Evolutionary conservation across 2,888 invertebrate genomes (phyloP), one percentile per base, ranked within the genome.

Genomic region (Agrochola macilenta): DNA sequence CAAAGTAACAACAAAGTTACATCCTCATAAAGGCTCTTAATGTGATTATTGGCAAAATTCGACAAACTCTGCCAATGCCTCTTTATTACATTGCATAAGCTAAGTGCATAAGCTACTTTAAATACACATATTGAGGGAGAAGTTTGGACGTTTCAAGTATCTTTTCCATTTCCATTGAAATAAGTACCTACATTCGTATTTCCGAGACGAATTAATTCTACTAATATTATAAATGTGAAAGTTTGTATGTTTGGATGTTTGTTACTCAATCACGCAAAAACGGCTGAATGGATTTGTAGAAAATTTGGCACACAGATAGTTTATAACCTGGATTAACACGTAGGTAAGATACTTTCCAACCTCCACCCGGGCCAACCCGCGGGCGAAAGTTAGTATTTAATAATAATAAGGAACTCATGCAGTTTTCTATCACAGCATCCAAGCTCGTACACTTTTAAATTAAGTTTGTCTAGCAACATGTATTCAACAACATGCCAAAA

Each of bases 1-100:
- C 68, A 72, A 77, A 81, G 84, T 65, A 65, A 60, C 52, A 81
- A 69, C 60, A 70, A 82, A 80, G 72, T 88, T 66, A 68, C 35
- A 57, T 23, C 20, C 12, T 43, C 23, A 57, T 68, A 69, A 60
- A 43, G 43, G 43, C 35, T 78, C 39, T 60, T 78, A 69, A 69
- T 74, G 54, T 23, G 39, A 76, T 80, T 88, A 79, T 79, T 80
- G 84, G 80, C 26, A 35, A 64, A 74, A 64, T 64, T 72, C 23
- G 35, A 23, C n/a, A 69, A 75, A 82, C 76, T 82, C 75, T 30
- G 17, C 46, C 17, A 52, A 81, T 64, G 9, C 35, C 17, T 63
- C 61, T 52, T 52, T 81, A 65, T 43, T 49, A 35, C 60, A 17
- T 23, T 26, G 23, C 11, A 23, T 26, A 12, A 39, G 11, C 12